Conservation (phyloP, 2,797 vertebrate species). For the Monodelphis domestica region DNA sequence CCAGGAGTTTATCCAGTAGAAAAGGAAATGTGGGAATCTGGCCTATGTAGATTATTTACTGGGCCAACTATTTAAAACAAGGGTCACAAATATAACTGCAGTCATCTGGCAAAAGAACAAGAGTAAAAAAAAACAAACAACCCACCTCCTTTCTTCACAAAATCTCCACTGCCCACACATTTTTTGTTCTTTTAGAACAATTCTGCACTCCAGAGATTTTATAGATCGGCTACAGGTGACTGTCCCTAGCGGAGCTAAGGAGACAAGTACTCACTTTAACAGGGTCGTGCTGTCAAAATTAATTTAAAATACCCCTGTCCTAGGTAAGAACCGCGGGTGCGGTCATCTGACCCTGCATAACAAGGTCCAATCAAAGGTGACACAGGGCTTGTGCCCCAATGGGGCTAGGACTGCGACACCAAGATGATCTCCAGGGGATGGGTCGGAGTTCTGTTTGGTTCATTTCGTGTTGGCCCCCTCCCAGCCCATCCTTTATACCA, state of each 20-base stretch:
- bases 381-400: background rate
- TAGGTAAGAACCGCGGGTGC: background rate
- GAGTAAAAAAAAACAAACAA: background rate
- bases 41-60: background rate
- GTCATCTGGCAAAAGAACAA: background rate
- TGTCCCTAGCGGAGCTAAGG: background rate
- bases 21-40: constrained; percentile 25
- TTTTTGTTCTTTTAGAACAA: background rate
- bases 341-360: background rate
- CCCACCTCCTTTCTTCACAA: background rate
- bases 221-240: background rate
- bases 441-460: background rate
- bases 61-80: background rate
- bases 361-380: background rate
- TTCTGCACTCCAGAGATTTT: background rate
- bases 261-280: background rate
- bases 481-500: background rate
- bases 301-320: background rate
- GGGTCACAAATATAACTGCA: background rate
- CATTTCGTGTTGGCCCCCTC: background rate
- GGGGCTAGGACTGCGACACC: background rate
- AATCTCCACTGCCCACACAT: background rate
- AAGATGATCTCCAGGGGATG: background rate
- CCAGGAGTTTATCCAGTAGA: background rate
- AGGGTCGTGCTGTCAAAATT: background rate